These are phyloP conservation scores for Anas platyrhynchos DNA, from an alignment of 2,113 vertebrate species.

Conservation along the genomic window DNA sequence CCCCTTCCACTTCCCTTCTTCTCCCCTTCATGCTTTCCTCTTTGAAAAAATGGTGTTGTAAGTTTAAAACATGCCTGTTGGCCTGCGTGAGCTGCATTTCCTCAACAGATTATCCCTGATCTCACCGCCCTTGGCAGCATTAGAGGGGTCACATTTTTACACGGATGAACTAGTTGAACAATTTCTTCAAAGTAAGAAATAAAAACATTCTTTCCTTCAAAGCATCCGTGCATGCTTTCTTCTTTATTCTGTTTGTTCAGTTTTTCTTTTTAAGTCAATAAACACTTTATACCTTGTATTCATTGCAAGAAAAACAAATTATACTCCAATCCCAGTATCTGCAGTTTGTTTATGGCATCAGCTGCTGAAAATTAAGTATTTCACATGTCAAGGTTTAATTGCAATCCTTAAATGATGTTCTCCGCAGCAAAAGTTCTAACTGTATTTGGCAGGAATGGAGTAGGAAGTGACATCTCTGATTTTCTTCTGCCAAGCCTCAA, in stretches of 20 bases:
- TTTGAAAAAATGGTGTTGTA: neutral
- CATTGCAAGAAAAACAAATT: constrained; percentile 25
- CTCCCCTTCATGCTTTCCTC: neutral
- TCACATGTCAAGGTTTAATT: neutral
- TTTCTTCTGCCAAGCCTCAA: constrained; percentile 53
- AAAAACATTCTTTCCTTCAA: constrained; percentile 65
- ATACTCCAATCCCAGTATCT: neutral
- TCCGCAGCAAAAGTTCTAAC: constrained; percentile 28
- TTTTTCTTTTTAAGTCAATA: constrained; percentile 59
- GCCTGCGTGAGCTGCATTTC: constrained; percentile 63
- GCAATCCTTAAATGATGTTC: constrained; percentile 9
- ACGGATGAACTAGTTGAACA: constrained; percentile 58
- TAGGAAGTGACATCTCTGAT: constrained; percentile 52
- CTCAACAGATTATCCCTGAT: constrained; percentile 60
- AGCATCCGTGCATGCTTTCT: constrained; percentile 50
- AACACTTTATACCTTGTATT: constrained; percentile 49
- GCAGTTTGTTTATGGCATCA: neutral
- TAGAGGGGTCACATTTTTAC: constrained; percentile 67
- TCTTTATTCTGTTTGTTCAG: constrained; percentile 62
- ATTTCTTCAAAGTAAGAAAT: constrained; percentile 68
- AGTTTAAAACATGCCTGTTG: constrained; percentile 37
- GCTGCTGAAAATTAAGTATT: constrained; percentile 3
- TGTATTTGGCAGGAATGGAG: constrained; percentile 33
- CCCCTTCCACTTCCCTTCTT: neutral
- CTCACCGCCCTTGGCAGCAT: constrained; percentile 65